These are phyloP conservation scores for Coreoperca whiteheadi DNA, from an alignment of 2,113 vertebrate species.

Conservation along the genomic window DNA sequence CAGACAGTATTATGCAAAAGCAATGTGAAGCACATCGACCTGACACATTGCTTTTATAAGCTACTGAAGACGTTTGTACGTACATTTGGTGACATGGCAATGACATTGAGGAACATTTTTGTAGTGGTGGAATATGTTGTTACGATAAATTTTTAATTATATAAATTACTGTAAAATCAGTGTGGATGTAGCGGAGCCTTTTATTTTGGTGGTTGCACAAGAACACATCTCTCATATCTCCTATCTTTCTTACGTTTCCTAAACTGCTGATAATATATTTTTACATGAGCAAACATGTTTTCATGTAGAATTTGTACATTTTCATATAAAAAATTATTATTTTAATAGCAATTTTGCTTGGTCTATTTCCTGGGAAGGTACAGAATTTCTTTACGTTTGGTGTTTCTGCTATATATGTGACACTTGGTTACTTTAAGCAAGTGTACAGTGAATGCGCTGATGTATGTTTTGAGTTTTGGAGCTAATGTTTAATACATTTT, in stretches of 20 bases:
- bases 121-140: not conserved
- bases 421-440: not conserved
- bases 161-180: not conserved
- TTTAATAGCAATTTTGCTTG: not conserved
- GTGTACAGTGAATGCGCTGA: not conserved
- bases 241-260: not conserved
- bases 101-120: not conserved
- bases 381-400: not conserved
- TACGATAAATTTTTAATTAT: not conserved
- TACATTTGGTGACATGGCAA: not conserved
- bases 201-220: not conserved
- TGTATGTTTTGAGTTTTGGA: too few relatives aligned
- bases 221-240: not conserved
- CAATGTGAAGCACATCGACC: not conserved
- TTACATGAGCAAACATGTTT: too few relatives aligned
- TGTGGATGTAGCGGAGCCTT: not conserved
- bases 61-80: not conserved
- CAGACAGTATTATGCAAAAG: not conserved
- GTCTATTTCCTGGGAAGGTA: not conserved
- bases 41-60: not conserved
- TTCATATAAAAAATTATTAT: not conserved
- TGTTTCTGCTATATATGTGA: not conserved
- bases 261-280: too few relatives aligned
- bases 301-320: not conserved
- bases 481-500: not conserved